phyloP scores from a whole-genome alignment of 1,140 invertebrate species.

The Eulimnadia texana region DNA sequence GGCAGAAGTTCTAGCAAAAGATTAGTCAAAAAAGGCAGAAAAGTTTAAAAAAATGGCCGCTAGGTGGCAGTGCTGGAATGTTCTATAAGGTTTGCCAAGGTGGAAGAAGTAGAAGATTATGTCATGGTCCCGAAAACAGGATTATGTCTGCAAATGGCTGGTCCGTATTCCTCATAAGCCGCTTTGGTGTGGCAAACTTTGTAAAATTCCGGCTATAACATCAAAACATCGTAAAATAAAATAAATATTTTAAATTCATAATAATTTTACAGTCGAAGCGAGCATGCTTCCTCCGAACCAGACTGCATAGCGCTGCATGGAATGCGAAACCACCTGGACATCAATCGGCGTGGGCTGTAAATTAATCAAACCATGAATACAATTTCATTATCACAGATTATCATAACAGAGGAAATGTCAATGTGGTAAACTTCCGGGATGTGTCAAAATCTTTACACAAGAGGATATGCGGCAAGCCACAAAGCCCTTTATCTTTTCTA shows the following conservation, averaged over 20 bases:
- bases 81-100: background rate
- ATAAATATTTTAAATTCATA: too few relatives aligned
- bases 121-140: conserved; percentile 98
- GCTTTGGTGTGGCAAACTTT: conserved; percentile 98
- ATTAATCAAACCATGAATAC: too few relatives aligned
- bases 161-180: conserved; percentile 96
- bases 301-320: conserved; percentile 98
- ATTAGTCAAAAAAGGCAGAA: background rate
- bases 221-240: too few relatives aligned
- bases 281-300: conserved; percentile 99
- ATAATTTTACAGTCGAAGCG: conserved; percentile 82
- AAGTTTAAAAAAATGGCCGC: background rate
- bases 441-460: background rate
- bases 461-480: background rate
- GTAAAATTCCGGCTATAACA: conserved; percentile 93
- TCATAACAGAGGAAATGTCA: too few relatives aligned
- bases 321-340: conserved; percentile 94
- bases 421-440: too few relatives aligned
- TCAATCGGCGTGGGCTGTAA: conserved; percentile 92
- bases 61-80: background rate
- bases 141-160: conserved; percentile 98
- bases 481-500: too few relatives aligned
- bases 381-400: background rate
- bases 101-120: conserved; percentile 36
- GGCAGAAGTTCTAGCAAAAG: background rate